phyloP scores from a whole-genome alignment of 2,113 vertebrate genomes.

The Hippoglossus stenolepis region DNA sequence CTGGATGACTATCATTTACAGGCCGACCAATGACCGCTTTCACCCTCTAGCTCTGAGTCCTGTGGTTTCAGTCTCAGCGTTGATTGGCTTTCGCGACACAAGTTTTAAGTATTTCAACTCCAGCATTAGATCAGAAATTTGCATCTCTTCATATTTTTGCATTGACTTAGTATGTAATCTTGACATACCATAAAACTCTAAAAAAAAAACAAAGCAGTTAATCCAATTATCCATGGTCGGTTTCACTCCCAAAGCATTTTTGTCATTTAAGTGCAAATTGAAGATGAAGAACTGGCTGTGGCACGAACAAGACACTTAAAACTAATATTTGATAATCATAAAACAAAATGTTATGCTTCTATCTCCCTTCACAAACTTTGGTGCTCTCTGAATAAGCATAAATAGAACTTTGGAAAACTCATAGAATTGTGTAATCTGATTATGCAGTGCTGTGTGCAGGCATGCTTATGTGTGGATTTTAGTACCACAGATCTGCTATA shows the following conservation, averaged over 20 bases:
- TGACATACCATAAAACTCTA: no score
- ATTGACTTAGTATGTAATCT: no score
- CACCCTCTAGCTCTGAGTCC: no score
- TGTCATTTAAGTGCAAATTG: not conserved
- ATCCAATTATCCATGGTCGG: no score
- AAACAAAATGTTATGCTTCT: not conserved
- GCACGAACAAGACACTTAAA: not conserved
- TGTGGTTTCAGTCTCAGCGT: no score
- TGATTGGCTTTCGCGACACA: no score
- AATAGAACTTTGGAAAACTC: not conserved
- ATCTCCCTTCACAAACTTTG: not conserved
- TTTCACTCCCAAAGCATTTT: not conserved
- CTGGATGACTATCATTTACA: no score
- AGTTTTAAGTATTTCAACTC: no score
- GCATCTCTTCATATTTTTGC: no score
- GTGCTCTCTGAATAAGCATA: not conserved
- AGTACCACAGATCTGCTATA: slow-evolving; percentile 1
- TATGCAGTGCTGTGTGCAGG: slow-evolving; percentile 4
- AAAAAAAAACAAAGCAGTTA: no score
- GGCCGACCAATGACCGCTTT: no score
- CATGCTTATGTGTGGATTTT: slow-evolving; percentile 8
- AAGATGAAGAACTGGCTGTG: not conserved
- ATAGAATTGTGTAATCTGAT: slow-evolving; percentile 29
- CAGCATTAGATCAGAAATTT: no score
- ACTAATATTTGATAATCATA: not conserved